Base-by-base conservation (phyloP, 1,140 invertebrate genomes). In the Aphidius ervi region DNA sequence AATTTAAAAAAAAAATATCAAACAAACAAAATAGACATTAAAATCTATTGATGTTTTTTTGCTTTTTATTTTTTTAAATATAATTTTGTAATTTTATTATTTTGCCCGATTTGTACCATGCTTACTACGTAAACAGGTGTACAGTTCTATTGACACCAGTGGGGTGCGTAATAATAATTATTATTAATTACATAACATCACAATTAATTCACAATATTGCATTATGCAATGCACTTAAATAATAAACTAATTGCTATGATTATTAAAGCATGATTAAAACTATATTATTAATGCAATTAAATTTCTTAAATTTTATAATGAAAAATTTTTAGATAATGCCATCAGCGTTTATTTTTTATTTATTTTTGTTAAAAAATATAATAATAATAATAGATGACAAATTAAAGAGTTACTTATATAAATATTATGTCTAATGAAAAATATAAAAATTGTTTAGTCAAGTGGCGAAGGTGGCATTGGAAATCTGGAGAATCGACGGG, bases 131-230 rank as follows among this genome's bases (percentile, higher is more conserved):
- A 54, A 23, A 52, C 74, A 85, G 82, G 78, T 84, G 71, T 86
- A 86, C 81, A 84, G 85, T 82, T 85, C 82, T 65, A 81, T 84
- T 75, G 82, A 85, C 70, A 82, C 78, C 70, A 70, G 76, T 68
- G 78, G 75, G 80, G 80, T 82, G 77, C 69, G 78, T 83, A 81
- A 59, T 63, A 50, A 54, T 58, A 63, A 54, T 56, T 65, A 31
- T 58, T 63, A 54, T 56, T 65, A 31, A 63, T 20, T 62, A n/a
- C 16, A 37, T 53, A 59, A 59, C 37, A 9, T 31, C 49, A 59
- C 31, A 42, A 23, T 50, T 59, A n/a, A 54, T 7, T 54, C 52
- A 54, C 52, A 39, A 41, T 31, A 31, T 31, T 31, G 23, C 23
- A 31, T 31, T 31, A 8, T 10, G 42, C 7, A 43, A 7, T 10